phyloP scores from a whole-genome alignment of 2,113 vertebrate genomes.

The Myxocyprinus asiaticus region DNA sequence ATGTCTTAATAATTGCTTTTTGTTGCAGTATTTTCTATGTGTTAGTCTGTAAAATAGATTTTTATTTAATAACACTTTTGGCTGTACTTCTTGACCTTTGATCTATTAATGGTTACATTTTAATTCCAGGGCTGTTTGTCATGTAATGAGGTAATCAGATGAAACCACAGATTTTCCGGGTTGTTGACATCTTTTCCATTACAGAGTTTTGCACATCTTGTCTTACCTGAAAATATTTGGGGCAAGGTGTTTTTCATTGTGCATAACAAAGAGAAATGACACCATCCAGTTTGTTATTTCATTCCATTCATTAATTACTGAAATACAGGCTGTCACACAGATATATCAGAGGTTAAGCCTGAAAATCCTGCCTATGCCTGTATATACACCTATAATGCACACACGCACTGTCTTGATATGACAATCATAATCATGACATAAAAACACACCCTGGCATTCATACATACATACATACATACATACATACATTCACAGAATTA shows the following conservation, averaged over 20 bases:
- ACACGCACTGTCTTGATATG: neutral
- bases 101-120: neutral
- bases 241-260: neutral
- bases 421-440: neutral
- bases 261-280: neutral
- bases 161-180: neutral
- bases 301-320: neutral
- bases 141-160: neutral
- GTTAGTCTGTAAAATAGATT: too few relatives aligned
- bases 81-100: too few relatives aligned
- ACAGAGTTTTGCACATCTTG: neutral
- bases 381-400: neutral
- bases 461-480: conserved; percentile 15
- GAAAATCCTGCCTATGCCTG: neutral
- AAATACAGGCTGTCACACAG: neutral
- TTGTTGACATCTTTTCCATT: neutral
- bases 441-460: neutral
- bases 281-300: neutral
- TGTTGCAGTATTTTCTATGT: too few relatives aligned
- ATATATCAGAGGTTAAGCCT: neutral
- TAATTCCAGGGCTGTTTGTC: neutral
- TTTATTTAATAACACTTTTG: too few relatives aligned
- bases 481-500: neutral
- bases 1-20: too few relatives aligned
- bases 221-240: neutral